Evolutionary conservation across 2,888 invertebrate species (phyloP), one percentile per base, ranked within the genome.

Genomic region (Coenonympha glycerion): DNA sequence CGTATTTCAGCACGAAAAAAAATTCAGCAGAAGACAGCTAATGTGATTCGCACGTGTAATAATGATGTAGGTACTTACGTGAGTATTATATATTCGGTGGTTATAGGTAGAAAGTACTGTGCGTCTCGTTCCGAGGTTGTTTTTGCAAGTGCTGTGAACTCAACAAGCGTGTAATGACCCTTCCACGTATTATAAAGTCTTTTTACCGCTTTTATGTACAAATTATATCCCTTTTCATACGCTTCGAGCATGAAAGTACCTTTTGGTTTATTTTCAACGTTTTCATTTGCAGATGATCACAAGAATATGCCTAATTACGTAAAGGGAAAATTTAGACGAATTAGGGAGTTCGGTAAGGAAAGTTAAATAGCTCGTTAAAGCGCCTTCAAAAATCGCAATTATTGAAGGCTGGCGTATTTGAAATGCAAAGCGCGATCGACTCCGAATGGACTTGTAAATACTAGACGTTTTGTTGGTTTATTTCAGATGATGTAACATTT

Each of bases 131-230:
- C 69, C 62, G 63, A 72, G 66, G 69, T 75, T 73, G 68, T 76
- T 74, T 77, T 72, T 74, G 70, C 73, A 76, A 78, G 74, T 78
- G 77, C 76, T 69, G 77, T 68, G 73, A 75, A 73, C 67, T 79
- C 76, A 82, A 82, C 69, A 72, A 64, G 69, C 80, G 76, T 79
- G 71, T 79, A 78, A 82, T 76, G 80, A 74, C 76, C 74, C 79
- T 79, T 75, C 65, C 71, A 69, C 69, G 70, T 74, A 77, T 79
- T 78, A 80, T 77, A 78, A 77, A 81, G 73, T 69, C 73, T 79
- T 79, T 77, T 75, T 69, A 72, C 65, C 71, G 69, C 68, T 75
- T 79, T 76, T 69, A 71, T 66, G 64, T 65, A 68, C 68, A 74
- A 79, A 75, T 78, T 76, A 73, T 71, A 73, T 76, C 69, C 78